Evolutionary conservation across 2,113 vertebrate genomes (phyloP).

Genomic region (Climacteris rufus): DNA sequence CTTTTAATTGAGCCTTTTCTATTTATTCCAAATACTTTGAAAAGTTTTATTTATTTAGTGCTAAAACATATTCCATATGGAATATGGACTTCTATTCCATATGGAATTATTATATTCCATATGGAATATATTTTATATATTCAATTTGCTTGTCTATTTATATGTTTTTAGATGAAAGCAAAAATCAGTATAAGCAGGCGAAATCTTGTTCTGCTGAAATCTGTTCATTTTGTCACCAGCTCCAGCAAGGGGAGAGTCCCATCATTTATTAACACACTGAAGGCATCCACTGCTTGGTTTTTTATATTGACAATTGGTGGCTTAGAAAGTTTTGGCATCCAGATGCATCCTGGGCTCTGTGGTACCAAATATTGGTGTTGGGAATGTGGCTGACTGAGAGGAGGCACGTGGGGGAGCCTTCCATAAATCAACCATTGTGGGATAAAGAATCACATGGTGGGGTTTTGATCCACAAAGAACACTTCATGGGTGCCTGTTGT

Average conservation of each 20-base stretch:
- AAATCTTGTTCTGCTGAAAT: background rate
- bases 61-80: background rate
- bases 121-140: background rate
- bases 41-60: background rate
- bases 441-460: background rate
- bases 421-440: background rate
- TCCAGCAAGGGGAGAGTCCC: background rate
- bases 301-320: background rate
- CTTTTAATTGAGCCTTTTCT: background rate
- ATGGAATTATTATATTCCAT: background rate
- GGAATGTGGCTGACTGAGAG: background rate
- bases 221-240: background rate
- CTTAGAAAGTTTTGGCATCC: background rate
- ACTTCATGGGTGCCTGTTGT: background rate
- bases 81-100: too few species aligned
- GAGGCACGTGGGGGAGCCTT: background rate
- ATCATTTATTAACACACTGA: background rate
- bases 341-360: background rate
- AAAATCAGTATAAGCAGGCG: accelerated
- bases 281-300: background rate
- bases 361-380: background rate
- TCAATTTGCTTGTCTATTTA: background rate
- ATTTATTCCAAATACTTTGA: background rate
- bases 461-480: background rate
- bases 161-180: background rate